A percentile compares a stretch with the other conserved stretches of the same genome.
Evolutionary conservation across 1,140 invertebrate species (phyloP).

Genomic region (Lanistes nyassanus): DNA sequence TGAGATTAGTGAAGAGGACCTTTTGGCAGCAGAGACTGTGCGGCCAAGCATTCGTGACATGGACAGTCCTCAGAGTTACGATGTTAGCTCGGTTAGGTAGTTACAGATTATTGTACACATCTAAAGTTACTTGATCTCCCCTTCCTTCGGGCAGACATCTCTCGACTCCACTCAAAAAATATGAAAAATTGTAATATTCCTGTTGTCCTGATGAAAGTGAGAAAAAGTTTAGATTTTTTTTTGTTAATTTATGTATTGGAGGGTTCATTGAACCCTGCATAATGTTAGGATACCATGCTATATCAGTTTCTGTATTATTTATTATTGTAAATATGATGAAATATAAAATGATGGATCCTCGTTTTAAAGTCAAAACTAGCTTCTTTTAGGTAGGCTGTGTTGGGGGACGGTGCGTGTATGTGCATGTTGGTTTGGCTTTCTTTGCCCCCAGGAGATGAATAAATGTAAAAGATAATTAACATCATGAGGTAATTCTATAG

Average conservation of each 20-base stretch:
- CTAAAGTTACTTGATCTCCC: too few relatives aligned
- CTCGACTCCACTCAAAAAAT: too few relatives aligned
- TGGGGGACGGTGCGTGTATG: not conserved
- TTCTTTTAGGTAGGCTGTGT: not conserved
- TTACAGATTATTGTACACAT: not conserved
- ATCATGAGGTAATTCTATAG: not conserved
- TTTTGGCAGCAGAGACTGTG: constrained; percentile 45
- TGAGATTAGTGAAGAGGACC: constrained; percentile 35
- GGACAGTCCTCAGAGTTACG: not conserved
- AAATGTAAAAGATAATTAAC: not conserved
- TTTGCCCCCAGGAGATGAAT: not conserved
- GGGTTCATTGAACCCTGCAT: too few relatives aligned
- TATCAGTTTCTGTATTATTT: too few relatives aligned
- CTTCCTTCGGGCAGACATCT: too few relatives aligned
- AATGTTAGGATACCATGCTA: too few relatives aligned
- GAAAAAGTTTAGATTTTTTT: too few relatives aligned
- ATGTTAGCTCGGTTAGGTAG: not conserved
- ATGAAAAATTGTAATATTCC: too few relatives aligned
- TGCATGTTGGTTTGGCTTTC: not conserved
- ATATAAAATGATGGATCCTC: too few relatives aligned
- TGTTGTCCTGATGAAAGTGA: too few relatives aligned
- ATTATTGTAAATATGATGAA: not conserved
- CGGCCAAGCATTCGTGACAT: not conserved
- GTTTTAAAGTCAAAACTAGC: not conserved
- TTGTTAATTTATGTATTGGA: too few relatives aligned